phyloP scores from a whole-genome alignment of 2,888 invertebrate species.

The Cyclophora albipunctata region DNA sequence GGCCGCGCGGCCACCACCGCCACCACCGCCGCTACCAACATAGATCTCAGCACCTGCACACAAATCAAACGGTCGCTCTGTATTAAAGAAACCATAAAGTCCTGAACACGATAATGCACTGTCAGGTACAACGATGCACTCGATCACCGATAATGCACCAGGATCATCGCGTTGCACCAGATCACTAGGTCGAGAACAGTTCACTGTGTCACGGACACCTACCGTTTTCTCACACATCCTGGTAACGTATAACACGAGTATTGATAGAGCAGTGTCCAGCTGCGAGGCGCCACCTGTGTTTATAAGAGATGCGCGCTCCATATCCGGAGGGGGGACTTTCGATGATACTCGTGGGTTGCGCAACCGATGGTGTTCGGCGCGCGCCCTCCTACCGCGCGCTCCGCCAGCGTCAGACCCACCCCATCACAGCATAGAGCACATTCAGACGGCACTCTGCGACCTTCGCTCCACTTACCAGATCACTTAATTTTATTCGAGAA shows the following conservation, averaged over 20 bases:
- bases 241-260: slow-evolving; percentile 48
- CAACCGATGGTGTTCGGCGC: slow-evolving; percentile 54
- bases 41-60: slow-evolving; percentile 63
- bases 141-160: slow-evolving; percentile 13
- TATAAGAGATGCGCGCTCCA: slow-evolving; percentile 69
- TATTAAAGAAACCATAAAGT: slow-evolving; percentile 7
- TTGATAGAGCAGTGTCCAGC: slow-evolving; percentile 65
- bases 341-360: slow-evolving; percentile 67
- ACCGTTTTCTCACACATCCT: slow-evolving; percentile 70
- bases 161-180: slow-evolving; percentile 29
- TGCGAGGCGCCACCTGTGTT: slow-evolving; percentile 62
- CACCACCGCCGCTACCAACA: slow-evolving; percentile 58
- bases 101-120: slow-evolving; percentile 9
- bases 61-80: slow-evolving; percentile 26
- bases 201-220: slow-evolving; percentile 41
- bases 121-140: slow-evolving; percentile 13
- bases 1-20: slow-evolving; percentile 68
- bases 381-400: slow-evolving; percentile 44
- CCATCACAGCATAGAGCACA: slow-evolving; percentile 2
- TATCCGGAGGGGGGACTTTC: slow-evolving; percentile 73
- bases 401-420: slow-evolving; percentile 9
- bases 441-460: slow-evolving; percentile 10
- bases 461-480: slow-evolving; percentile 13
- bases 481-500: no score
- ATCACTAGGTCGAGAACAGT: slow-evolving; percentile 36